Evolutionary conservation across 2,888 invertebrate species (phyloP), one percentile per base, ranked within the genome.

Genomic region (Trachelus stipa): DNA sequence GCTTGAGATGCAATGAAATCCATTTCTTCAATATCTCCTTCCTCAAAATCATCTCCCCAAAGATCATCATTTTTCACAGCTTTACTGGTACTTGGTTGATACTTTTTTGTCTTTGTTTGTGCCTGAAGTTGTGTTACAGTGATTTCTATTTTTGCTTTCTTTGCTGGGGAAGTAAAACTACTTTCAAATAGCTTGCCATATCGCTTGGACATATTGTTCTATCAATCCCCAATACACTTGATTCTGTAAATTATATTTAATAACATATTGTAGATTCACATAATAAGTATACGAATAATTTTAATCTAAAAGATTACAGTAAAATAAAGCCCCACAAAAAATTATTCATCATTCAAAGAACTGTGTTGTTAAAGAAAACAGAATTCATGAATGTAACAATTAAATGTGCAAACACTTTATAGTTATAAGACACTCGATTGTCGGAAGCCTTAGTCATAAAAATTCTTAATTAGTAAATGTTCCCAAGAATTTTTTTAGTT

Each of bases 21-120:
- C 81, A 91, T 86, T 80, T 90, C 87, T 79, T 88, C 86, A 37
- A 91, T 85, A 15, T 87, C 90, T 30, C 85, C 87, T 11, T 90
- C 89, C 4, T 81, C 85, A 76, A 89, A 89, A 82, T 90, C 90
- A 75, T 89, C 90, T 4, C 89, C 90, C 90, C 90, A 90, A 1
- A 86, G 15, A 80, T 90, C 90, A 76, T 88, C 85, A 34, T 71
- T 71, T 56, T 34, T 15, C 68, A 73, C 77, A 15, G 74, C 30
- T 69, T 37, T 37, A 30, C 69, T 73, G 15, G 23, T 73, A 15
- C 34, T 31, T 69, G 68, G 73, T 56, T 56, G 56, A 56, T 56
- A 56, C 68, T 74, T 76, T 23, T 23, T 37, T 11, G 15, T 33
- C 68, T 30, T 40, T 35, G 69, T n/a, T 37, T 34, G 73, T 69